These are phyloP conservation scores for Panzeria rudis DNA, from an alignment of 2,888 invertebrate genomes.

Conservation along the genomic window DNA sequence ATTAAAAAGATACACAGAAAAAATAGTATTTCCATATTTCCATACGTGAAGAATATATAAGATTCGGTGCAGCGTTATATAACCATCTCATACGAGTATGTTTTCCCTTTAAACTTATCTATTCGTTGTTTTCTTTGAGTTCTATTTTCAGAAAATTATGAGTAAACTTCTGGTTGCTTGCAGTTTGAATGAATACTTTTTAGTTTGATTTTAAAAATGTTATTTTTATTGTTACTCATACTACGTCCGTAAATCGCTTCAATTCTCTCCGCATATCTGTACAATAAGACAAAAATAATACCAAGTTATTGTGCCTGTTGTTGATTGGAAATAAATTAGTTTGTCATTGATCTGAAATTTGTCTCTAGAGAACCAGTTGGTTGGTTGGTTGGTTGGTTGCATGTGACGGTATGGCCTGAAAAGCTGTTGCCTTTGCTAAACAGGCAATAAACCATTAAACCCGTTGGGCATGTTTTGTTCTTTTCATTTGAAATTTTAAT, in stretches of 20 bases:
- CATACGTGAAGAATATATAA: no score
- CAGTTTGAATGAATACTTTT: constrained; percentile 9
- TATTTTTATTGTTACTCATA: constrained; percentile 11
- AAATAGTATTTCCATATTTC: no score
- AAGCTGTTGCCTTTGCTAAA: constrained; percentile 35
- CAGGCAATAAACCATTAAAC: constrained; percentile 45
- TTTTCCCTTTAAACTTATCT: not conserved
- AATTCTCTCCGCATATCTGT: constrained; percentile 17
- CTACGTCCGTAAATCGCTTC: constrained; percentile 31
- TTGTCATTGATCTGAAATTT: constrained; percentile 67
- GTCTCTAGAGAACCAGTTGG: constrained; percentile 57
- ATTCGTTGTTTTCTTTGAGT: not conserved
- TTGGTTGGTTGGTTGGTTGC: constrained; percentile 40
- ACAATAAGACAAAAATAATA: constrained; percentile 6
- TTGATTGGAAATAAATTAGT: constrained; percentile 59
- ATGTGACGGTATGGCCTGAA: constrained; percentile 28
- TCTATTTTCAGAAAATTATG: constrained; percentile 15
- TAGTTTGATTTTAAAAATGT: constrained; percentile 31
- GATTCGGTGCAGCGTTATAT: no score
- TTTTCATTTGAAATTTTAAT: constrained; percentile 52
- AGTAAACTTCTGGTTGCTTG: not conserved
- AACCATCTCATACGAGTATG: no score
- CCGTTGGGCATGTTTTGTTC: constrained; percentile 60
- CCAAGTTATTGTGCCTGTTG: constrained; percentile 18
- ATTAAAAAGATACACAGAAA: no score